phyloP scores from a whole-genome alignment of 2,888 invertebrate species.

The Tipula lateralis region DNA sequence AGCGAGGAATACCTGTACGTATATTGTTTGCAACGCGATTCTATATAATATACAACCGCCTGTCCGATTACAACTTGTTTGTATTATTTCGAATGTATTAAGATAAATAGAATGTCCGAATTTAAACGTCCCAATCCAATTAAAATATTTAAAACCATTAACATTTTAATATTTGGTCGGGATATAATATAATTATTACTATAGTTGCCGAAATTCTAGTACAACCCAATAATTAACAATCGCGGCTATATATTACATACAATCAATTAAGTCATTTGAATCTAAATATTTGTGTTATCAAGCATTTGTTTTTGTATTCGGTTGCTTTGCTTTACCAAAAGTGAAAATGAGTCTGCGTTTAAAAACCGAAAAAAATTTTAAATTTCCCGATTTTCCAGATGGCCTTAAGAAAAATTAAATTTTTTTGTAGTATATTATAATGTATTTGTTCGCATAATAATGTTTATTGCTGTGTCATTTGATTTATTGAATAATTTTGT shows the following conservation, averaged over 20 bases:
- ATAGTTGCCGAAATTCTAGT: not conserved
- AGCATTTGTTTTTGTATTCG: not conserved
- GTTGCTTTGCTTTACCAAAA: not conserved
- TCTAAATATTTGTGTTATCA: not conserved
- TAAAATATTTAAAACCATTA: too few relatives aligned
- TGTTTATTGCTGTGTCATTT: not conserved
- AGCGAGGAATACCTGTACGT: too few relatives aligned
- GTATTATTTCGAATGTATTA: too few relatives aligned
- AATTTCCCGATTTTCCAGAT: not conserved
- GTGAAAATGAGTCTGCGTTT: not conserved
- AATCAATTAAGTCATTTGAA: constrained; percentile 19
- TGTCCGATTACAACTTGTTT: too few relatives aligned
- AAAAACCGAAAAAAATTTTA: not conserved
- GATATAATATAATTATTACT: too few relatives aligned
- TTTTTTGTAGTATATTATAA: not conserved
- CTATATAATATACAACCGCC: too few relatives aligned
- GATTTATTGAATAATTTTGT: not conserved
- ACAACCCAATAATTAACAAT: not conserved
- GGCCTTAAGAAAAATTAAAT: not conserved
- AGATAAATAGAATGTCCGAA: too few relatives aligned
- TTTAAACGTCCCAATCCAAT: too few relatives aligned
- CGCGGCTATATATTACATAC: not conserved
- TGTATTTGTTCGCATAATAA: not conserved
- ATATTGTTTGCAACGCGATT: too few relatives aligned
- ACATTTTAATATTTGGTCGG: too few relatives aligned